These are phyloP conservation scores for Drosophila lutescens DNA, from an alignment of 2,888 invertebrate genomes.

Conservation along the genomic window DNA sequence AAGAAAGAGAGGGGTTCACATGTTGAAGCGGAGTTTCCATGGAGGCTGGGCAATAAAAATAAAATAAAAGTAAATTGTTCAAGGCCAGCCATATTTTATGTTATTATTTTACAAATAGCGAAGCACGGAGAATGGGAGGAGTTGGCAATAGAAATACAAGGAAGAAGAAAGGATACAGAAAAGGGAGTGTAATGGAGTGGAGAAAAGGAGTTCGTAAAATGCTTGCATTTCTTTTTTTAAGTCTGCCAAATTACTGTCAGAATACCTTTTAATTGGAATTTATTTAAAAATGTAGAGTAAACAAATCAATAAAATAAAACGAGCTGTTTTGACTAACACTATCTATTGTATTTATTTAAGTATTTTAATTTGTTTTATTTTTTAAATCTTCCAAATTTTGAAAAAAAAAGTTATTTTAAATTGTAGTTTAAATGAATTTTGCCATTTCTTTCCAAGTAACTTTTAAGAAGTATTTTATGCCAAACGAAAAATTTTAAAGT, in stretches of 20 bases:
- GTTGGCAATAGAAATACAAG: neutral
- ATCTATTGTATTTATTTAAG: too few species aligned
- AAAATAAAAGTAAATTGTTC: conserved; percentile 81
- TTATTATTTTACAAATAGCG: conserved; percentile 70
- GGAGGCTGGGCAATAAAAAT: conserved; percentile 78
- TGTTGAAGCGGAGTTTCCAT: conserved; percentile 36
- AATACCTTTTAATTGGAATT: too few species aligned
- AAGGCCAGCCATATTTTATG: conserved; percentile 81
- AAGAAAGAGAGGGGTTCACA: conserved; percentile 19
- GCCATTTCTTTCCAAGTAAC: too few species aligned
- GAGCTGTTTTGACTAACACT: too few species aligned
- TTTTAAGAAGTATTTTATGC: too few species aligned
- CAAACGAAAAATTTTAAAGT: neutral
- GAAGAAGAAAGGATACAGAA: neutral
- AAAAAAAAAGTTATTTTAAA: too few species aligned
- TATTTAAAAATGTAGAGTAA: too few species aligned
- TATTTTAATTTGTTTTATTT: too few species aligned
- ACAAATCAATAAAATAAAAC: too few species aligned
- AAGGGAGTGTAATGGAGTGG: neutral
- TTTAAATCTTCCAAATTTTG: too few species aligned
- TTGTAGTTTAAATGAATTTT: too few species aligned
- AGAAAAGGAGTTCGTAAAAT: neutral
- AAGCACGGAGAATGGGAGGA: neutral
- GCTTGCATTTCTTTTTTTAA: neutral
- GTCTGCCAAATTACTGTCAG: too few species aligned